Conservation (phyloP, 2,888 invertebrate species). For the Ectemnius continuus region DNA sequence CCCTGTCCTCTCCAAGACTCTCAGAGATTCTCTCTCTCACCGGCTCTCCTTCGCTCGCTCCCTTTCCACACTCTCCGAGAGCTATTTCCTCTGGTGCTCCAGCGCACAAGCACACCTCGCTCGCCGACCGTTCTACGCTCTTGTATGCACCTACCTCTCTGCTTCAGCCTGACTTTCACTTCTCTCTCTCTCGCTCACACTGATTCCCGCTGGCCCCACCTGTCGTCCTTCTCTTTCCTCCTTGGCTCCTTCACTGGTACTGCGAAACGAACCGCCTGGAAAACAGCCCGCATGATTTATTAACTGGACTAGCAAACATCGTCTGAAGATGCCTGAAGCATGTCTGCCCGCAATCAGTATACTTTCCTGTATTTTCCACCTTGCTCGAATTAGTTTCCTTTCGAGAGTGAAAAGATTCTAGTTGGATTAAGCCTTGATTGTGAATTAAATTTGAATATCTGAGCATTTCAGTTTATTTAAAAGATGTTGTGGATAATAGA, state of each 20-base stretch:
- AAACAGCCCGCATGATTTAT: slow-evolving; percentile 46
- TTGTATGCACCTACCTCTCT: no score
- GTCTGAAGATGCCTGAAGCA: no score
- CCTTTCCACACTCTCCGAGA: neutral
- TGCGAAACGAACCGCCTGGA: slow-evolving; percentile 34
- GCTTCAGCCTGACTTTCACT: slow-evolving; percentile 66
- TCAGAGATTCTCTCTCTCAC: no score
- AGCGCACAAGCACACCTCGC: slow-evolving; percentile 9
- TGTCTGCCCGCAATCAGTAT: no score
- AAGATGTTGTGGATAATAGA: no score
- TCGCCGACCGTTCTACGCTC: slow-evolving; percentile 32
- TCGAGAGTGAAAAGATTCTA: no score
- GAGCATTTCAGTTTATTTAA: no score
- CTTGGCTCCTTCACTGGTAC: slow-evolving; percentile 35
- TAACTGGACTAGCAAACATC: slow-evolving; percentile 9
- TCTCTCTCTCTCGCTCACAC: slow-evolving; percentile 57
- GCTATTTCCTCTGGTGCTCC: neutral
- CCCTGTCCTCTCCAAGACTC: slow-evolving; percentile 12
- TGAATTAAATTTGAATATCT: no score
- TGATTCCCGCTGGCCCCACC: slow-evolving; percentile 22
- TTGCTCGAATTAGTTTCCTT: no score
- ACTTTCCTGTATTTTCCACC: no score
- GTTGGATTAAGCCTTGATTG: no score
- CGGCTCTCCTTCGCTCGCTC: slow-evolving; percentile 9
- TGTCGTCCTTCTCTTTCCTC: slow-evolving; percentile 15